Percentiles rank a stretch among this genome's conserved stretches.
Conservation (phyloP, 2,797 vertebrate species). For the Lithobates sylvaticus region DNA sequence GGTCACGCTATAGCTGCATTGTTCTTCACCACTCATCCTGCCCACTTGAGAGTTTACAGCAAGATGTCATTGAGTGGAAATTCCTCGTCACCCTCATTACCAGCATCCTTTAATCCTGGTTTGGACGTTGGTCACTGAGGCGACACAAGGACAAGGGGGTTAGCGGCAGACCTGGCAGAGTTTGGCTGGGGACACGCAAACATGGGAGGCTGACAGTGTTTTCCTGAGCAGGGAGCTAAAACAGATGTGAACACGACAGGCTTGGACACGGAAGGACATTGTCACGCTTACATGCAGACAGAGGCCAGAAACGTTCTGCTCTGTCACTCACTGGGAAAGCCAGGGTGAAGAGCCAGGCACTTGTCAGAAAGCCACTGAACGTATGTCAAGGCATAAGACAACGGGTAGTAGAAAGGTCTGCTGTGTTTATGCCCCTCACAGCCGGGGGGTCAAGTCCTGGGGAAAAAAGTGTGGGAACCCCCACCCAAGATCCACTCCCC, state of each 20-base stretch:
- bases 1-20: background rate
- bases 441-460: too few species aligned
- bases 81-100: conserved; percentile 22
- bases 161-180: background rate
- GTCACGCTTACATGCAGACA: background rate
- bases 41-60: background rate
- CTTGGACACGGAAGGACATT: conserved; percentile 4
- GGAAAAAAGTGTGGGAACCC: too few species aligned
- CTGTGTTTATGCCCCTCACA: too few species aligned
- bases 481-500: too few species aligned
- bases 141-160: background rate
- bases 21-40: background rate
- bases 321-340: background rate
- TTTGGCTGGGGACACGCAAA: background rate
- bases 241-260: conserved; percentile 14
- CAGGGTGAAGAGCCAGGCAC: background rate
- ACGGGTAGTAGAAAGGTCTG: too few species aligned
- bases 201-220: conserved; percentile 29
- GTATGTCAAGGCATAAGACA: too few species aligned
- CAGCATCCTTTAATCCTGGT: conserved; percentile 11
- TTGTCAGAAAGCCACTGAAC: background rate
- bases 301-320: background rate
- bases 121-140: background rate
- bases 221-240: background rate
- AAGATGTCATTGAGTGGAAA: conserved; percentile 41